Conservation (phyloP, 1,140 invertebrate species). For the Listronotus bonariensis region DNA sequence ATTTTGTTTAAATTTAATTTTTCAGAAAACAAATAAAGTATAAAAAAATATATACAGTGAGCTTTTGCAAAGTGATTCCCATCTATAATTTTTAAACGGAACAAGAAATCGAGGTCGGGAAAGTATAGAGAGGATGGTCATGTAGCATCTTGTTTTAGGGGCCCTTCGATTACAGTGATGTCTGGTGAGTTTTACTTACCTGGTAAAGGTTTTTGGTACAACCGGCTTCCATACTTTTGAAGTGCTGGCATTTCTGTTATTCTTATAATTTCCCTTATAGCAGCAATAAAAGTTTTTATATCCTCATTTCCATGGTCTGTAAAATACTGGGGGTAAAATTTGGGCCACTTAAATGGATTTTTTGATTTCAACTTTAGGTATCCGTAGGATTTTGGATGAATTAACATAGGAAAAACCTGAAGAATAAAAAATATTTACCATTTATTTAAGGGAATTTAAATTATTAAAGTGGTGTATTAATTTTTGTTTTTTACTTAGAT, state of each 20-base stretch:
- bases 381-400: conserved; percentile 73
- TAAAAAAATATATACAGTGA: too few relatives aligned
- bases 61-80: too few relatives aligned
- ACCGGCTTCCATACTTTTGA: conserved; percentile 52
- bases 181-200: conserved; percentile 10
- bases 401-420: conserved; percentile 70
- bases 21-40: too few relatives aligned
- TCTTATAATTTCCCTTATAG: conserved; percentile 51
- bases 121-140: too few relatives aligned
- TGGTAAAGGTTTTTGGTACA: conserved; percentile 57
- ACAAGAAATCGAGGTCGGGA: too few relatives aligned
- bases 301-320: conserved; percentile 58
- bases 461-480: too few relatives aligned
- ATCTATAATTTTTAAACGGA: too few relatives aligned
- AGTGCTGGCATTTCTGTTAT: conserved; percentile 51
- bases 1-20: too few relatives aligned
- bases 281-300: conserved; percentile 54
- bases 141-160: too few relatives aligned
- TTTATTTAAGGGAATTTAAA: too few relatives aligned
- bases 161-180: too few relatives aligned
- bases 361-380: conserved; percentile 61
- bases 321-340: conserved; percentile 70
- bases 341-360: conserved; percentile 68
- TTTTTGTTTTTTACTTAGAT: too few relatives aligned
- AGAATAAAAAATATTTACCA: conserved; percentile 49